A percentile compares a stretch with the other conserved stretches of the same genome.
Evolutionary conservation across 2,797 vertebrate species (phyloP).

Genomic region (Argyrosomus regius): DNA sequence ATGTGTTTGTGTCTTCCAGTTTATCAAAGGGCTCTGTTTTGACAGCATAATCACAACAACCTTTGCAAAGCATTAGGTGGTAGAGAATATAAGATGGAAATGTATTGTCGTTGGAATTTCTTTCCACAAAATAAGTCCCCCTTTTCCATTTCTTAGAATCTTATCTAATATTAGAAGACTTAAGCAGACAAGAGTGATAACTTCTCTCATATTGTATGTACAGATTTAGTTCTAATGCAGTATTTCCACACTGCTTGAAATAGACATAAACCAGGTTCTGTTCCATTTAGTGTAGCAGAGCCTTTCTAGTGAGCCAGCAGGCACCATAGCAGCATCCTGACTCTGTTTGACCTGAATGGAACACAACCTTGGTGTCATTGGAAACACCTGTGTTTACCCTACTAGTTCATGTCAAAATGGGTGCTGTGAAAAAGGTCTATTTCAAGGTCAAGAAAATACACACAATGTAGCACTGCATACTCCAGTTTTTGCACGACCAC

Average conservation of each 20-base stretch:
- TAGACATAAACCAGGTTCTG: too few relatives aligned
- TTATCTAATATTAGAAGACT: neutral
- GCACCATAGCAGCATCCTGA: too few relatives aligned
- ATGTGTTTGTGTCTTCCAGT: neutral
- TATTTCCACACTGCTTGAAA: neutral
- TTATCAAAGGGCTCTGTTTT: constrained; percentile 10
- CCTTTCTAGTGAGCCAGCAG: too few relatives aligned
- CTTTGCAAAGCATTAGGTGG: constrained; percentile 2
- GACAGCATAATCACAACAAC: neutral
- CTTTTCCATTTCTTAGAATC: neutral
- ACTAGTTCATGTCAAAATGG: too few relatives aligned
- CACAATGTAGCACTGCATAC: neutral
- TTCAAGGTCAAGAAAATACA: neutral
- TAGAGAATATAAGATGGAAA: neutral
- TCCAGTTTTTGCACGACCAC: neutral
- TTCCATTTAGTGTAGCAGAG: too few relatives aligned
- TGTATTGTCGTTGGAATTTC: constrained; percentile 3
- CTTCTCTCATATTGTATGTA: neutral
- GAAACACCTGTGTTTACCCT: too few relatives aligned
- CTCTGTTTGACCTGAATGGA: too few relatives aligned
- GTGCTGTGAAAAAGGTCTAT: neutral
- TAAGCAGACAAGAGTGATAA: neutral
- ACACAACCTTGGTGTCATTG: too few relatives aligned
- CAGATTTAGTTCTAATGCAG: neutral
- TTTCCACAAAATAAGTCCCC: neutral